Conservation (phyloP, 2,797 vertebrate genomes). For the Lates japonicus region DNA sequence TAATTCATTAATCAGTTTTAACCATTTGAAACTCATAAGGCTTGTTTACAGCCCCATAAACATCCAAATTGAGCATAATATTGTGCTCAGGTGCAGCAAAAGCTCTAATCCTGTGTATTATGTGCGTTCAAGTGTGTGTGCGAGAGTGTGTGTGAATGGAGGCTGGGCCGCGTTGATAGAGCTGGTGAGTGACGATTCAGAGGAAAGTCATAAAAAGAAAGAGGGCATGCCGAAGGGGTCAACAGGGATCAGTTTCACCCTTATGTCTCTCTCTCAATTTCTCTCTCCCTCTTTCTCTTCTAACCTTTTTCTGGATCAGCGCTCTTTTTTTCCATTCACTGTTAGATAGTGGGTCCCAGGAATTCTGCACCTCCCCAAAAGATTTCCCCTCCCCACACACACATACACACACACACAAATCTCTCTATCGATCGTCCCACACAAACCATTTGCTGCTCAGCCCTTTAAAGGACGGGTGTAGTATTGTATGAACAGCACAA, state of each 20-base stretch:
- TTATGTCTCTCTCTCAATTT: slow-evolving; percentile 66
- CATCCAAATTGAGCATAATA: slow-evolving; percentile 28
- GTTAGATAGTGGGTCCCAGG: slow-evolving; percentile 42
- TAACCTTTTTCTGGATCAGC: slow-evolving; percentile 64
- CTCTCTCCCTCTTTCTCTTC: slow-evolving; percentile 44
- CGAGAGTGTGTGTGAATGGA: slow-evolving; percentile 59
- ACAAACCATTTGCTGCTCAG: slow-evolving; percentile 54
- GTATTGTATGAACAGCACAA: slow-evolving; percentile 52
- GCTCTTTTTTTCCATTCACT: slow-evolving; percentile 52
- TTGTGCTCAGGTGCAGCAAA: slow-evolving; percentile 18
- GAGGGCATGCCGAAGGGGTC: slow-evolving; percentile 82
- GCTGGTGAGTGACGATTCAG: slow-evolving; percentile 82
- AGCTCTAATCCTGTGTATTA: slow-evolving; percentile 22
- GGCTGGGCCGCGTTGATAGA: slow-evolving; percentile 75
- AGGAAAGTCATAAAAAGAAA: slow-evolving; percentile 86
- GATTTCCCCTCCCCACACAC: slow-evolving; percentile 1
- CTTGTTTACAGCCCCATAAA: slow-evolving; percentile 40
- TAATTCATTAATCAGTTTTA: slow-evolving; percentile 5
- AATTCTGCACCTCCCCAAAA: slow-evolving; percentile 47
- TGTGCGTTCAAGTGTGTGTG: slow-evolving; percentile 30
- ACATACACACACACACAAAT: slow-evolving; percentile 11
- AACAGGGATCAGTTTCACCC: slow-evolving; percentile 83
- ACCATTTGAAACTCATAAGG: slow-evolving; percentile 16
- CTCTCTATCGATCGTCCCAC: slow-evolving; percentile 55
- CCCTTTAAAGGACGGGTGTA: slow-evolving; percentile 34